Evolutionary conservation across 2,888 invertebrate species (phyloP), one percentile per base, ranked within the genome.

Genomic region (Pheosia gnoma): DNA sequence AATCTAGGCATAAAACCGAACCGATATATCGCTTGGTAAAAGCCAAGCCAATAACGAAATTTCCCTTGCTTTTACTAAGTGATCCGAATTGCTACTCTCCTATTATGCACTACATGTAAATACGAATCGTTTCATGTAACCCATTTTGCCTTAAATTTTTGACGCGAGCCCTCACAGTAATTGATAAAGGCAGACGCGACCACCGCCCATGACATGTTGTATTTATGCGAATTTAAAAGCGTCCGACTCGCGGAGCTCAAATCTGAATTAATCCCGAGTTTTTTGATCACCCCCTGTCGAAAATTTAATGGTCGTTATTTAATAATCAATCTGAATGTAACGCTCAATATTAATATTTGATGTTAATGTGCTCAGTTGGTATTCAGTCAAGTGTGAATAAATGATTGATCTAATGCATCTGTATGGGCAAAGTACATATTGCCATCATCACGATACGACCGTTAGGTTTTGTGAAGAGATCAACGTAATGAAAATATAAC

Each of bases 171-270:
- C 82, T 79, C 79, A 75, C 79, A 85, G 88, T 91, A 90, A 91
- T 90, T 92, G 92, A 91, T 91, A 90, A 91, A 90, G 90, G 91
- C 87, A 83, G 82, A 77, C 82, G 78, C 76, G 77, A 74, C 81
- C 76, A 81, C 79, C 79, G 72, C 74, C 84, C 88, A 80, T 87
- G 88, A 89, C 90, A 89, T 91, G 89, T 85, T 87, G 86, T 90
- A 91, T 92, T 91, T 90, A 92, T 89, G 87, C 83, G 87, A 84
- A 86, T 91, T 91, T 91, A 91, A 92, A 91, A 89, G 90, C 88
- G 86, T 85, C 85, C 85, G 85, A 85, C 82, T 85, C 85, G 81
- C 78, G 77, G 78, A 85, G 86, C 84, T 89, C 84, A 87, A 90
- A 90, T 86, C 85, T 76, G 83, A 88, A 91, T 90, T 90, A 90